phyloP scores from a whole-genome alignment of 2,797 vertebrate genomes.

The Sarcophilus harrisii region DNA sequence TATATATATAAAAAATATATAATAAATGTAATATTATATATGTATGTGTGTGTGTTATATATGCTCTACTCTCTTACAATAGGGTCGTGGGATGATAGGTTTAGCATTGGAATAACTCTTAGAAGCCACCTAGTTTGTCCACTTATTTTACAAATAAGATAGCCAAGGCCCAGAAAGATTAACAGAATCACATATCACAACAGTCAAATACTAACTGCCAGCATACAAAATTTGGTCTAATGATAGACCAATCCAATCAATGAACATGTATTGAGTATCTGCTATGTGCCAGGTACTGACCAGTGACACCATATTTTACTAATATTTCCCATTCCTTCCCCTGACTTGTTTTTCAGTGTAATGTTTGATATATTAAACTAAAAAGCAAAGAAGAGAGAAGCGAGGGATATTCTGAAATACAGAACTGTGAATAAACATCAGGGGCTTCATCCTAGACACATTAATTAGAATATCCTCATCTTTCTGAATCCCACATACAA shows the following conservation, averaged over 20 bases:
- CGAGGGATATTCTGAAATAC: background rate
- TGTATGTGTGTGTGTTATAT: too few species aligned
- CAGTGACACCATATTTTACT: background rate
- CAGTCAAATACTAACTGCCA: background rate
- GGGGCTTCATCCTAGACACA: background rate
- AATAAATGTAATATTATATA: too few species aligned
- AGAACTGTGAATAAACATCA: rapidly evolving
- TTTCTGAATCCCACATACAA: rapidly evolving
- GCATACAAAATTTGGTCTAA: rapidly evolving
- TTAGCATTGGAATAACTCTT: background rate
- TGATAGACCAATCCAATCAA: background rate
- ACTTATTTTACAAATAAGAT: background rate
- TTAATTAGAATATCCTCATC: background rate
- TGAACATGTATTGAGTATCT: background rate
- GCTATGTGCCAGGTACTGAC: background rate
- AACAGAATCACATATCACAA: background rate
- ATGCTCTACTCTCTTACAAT: background rate
- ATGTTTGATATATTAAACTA: background rate
- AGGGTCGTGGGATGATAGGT: background rate
- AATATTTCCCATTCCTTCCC: rapidly evolving
- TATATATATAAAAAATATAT: too few species aligned
- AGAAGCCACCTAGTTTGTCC: background rate
- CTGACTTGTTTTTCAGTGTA: background rate
- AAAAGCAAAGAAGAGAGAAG: background rate
- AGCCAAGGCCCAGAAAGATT: background rate